These are phyloP conservation scores for Napeogenes sylphis DNA, from an alignment of 2,888 invertebrate genomes.

Conservation along the genomic window DNA sequence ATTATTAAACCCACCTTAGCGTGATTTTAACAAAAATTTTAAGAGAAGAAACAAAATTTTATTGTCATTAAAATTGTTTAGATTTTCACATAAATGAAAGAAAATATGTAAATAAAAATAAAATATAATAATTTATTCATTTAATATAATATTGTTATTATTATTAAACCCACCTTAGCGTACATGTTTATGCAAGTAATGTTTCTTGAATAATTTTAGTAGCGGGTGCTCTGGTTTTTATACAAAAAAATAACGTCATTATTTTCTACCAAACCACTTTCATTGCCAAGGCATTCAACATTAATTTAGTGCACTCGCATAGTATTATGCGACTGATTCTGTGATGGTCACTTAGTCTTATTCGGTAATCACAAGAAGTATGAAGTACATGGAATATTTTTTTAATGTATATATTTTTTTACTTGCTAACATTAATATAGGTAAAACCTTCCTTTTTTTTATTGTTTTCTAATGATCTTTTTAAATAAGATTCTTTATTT, in stretches of 20 bases:
- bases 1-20: slow-evolving; percentile 60
- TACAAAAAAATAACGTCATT: slow-evolving; percentile 47
- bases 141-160: slow-evolving; percentile 7
- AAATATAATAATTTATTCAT: background rate
- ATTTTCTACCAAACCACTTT: slow-evolving; percentile 58
- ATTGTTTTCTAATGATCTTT: too few relatives aligned
- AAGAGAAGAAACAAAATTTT: slow-evolving; percentile 11
- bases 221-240: slow-evolving; percentile 68
- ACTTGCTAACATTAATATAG: too few relatives aligned
- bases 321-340: slow-evolving; percentile 10
- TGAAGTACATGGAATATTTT: too few relatives aligned
- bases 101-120: too few relatives aligned
- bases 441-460: too few relatives aligned
- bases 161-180: slow-evolving; percentile 63
- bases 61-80: background rate
- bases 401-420: background rate
- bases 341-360: slow-evolving; percentile 16
- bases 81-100: too few relatives aligned
- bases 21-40: too few relatives aligned
- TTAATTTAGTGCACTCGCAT: slow-evolving; percentile 34
- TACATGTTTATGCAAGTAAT: slow-evolving; percentile 71
- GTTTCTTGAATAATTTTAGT: slow-evolving; percentile 71
- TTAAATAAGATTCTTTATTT: too few relatives aligned
- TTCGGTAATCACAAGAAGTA: background rate
- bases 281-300: slow-evolving; percentile 67